Evolutionary conservation across 2,113 vertebrate genomes (phyloP), one percentile per base, ranked within the genome.

Genomic region (Heteronetta atricapilla): DNA sequence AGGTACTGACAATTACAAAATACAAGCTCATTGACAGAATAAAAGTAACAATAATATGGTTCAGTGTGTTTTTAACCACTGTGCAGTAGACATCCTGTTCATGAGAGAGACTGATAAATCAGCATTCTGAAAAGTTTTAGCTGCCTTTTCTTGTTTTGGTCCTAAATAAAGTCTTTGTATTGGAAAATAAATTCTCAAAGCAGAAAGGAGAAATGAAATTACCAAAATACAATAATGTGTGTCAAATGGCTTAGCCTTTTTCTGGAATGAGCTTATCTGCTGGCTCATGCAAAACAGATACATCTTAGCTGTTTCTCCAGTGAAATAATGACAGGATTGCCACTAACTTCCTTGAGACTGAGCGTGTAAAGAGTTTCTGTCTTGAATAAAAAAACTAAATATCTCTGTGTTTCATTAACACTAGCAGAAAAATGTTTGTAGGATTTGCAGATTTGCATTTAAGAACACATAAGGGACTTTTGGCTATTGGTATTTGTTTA

Each of bases 21-120:
- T 99, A 99, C 68, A 75, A 97, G 33, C 98, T 99, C 83, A 82
- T 73, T 63, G 98, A 99, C 95, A 97, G 98, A 98, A 97, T 99
- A 95, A 97, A 99, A 98, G 99, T 98, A 94, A 96, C 34, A 93
- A 92, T 33, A 22, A 22, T 1, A 34, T 85, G 23, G 60, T 55
- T 87, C 60, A 63, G 18, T 44, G 42, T 91, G 42, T 87, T 86
- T 93, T 48, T 93, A 94, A 87, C 25, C 50, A 44, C 64, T 48
- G 7, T 85, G 38, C 62, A 44, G 67, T 66, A 90, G 44, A 31
- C 79, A 40, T 74, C 10, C 66, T 76, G 17, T 82, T 94, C 67
- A 10, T 78, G 53, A 68, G 36, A 72, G 56, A 48, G 40, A 50
- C 67, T 74, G 38, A 33, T 81, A 82, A 84, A 79, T 76, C 29